These are phyloP conservation scores for Phalloptychus januarius DNA, from an alignment of 2,797 vertebrate genomes.

Conservation along the genomic window DNA sequence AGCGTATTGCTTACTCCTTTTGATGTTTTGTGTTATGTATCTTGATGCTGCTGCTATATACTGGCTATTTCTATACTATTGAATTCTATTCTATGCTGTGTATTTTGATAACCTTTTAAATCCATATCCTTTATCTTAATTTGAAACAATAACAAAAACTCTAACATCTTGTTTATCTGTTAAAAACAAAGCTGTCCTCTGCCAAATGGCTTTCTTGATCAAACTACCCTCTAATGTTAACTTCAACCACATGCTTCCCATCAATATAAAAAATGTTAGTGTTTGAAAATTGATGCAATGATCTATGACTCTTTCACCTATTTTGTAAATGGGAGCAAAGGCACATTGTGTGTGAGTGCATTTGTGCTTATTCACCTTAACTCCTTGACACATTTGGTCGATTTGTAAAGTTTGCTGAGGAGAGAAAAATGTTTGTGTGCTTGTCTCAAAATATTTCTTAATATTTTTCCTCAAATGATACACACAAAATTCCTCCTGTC, in stretches of 20 bases:
- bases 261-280: not conserved
- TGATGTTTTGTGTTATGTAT: too few relatives aligned
- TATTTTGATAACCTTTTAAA: not conserved
- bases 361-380: not conserved
- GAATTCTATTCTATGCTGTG: not conserved
- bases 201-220: not conserved
- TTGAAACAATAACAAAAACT: not conserved
- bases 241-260: not conserved
- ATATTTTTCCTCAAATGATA: not conserved
- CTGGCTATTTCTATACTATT: too few relatives aligned
- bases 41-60: too few relatives aligned
- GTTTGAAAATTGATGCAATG: not conserved
- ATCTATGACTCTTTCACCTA: not conserved
- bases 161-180: not conserved
- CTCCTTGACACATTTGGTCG: not conserved
- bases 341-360: not conserved
- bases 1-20: too few relatives aligned
- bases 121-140: not conserved
- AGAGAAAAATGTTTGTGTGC: not conserved
- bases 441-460: too few relatives aligned
- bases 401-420: not conserved
- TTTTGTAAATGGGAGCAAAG: not conserved
- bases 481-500: conserved; percentile 6
- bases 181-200: not conserved
- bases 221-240: not conserved